phyloP scores from a whole-genome alignment of 2,113 vertebrate species.

The Rhodinocichla rosea region DNA sequence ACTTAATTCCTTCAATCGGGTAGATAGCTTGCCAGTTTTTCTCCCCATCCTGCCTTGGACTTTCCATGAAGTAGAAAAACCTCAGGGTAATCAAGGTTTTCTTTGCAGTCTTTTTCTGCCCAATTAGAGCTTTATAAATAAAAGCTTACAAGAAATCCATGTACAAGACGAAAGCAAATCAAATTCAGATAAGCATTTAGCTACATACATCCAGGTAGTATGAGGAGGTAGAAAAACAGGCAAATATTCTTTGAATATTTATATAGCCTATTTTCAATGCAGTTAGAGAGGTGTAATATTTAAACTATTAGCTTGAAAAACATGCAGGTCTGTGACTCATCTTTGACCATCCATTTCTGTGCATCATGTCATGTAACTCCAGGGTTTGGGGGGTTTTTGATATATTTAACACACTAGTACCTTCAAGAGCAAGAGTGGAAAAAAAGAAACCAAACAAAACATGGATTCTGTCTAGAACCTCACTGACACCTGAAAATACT shows the following conservation, averaged over 20 bases:
- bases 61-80: background rate
- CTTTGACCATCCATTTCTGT: background rate
- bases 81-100: background rate
- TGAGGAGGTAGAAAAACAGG: background rate
- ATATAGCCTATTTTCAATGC: background rate
- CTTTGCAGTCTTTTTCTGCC: background rate
- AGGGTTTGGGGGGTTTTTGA: fast-evolving
- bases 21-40: background rate
- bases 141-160: background rate
- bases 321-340: background rate
- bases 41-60: background rate
- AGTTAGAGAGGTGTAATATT: background rate
- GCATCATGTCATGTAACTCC: background rate
- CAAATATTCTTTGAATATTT: background rate
- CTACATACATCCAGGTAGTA: background rate
- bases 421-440: background rate
- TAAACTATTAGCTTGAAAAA: background rate
- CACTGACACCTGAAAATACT: background rate
- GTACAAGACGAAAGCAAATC: background rate
- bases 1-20: background rate
- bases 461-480: background rate
- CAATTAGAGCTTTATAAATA: background rate
- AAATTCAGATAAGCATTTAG: background rate
- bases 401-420: background rate
- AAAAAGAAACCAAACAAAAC: background rate